Evolutionary conservation across 2,797 vertebrate genomes (phyloP), one percentile per base, ranked within the genome.

Genomic region (Sebastes minor): DNA sequence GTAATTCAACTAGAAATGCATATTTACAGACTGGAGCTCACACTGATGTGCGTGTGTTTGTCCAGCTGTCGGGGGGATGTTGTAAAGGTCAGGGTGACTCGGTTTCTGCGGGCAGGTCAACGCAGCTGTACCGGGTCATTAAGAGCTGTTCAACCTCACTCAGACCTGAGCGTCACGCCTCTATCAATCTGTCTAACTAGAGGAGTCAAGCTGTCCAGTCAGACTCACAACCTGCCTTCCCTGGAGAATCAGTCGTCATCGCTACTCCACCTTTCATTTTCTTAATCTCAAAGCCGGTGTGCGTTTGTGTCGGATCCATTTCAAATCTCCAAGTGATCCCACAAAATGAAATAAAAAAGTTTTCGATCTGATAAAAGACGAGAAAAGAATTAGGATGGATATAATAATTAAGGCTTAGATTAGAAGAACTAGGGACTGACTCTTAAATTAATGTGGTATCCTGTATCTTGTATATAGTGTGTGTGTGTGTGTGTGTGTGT

Each of bases 1-100:
- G 6, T 11, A 38, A 23, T 57, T 35, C 3, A 76, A 59, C 25
- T 23, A 46, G 32, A 57, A 72, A 71, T 79, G 30, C 28, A 38
- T 30, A 76, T 69, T 67, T 60, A 46, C 74, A 68, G 27, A 65
- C 22, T 25, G n/a, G 14, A 62, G 59, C 71, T 71, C 65, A 27
- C 6, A 27, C 69, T 69, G 53, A 56, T 61, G 59, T 32, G 18
- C 2, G 57, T 10, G 27, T 25, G 33, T 64, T 38, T 38, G n/a
- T 52, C 14, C 18, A 8, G 38, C 23, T 30, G 38, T 65, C 23
- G 5, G 13, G 13, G 13, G 63, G 64, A 78, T 38, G 60, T 56
- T 62, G 78, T 53, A 80, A 84, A 87, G 88, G 91, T 93, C 86
- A 84, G 42, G 8, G 49, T 90, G 86, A 90, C 84, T 89, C 78